Evolutionary conservation across 2,797 vertebrate species (phyloP).

Genomic region (Strix occidentalis): DNA sequence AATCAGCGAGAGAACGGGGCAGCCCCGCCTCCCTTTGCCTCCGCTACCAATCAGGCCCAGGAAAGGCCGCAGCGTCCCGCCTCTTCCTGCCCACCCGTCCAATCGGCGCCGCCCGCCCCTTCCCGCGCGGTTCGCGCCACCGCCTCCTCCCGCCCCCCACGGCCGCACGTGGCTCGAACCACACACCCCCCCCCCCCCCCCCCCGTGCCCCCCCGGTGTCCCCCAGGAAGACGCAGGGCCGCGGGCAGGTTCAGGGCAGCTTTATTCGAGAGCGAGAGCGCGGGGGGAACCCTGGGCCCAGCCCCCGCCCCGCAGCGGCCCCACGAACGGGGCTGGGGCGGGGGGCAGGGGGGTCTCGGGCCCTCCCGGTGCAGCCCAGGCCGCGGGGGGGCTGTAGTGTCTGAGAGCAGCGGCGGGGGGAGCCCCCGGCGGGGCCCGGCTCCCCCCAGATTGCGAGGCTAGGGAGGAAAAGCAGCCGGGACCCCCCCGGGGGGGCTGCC

Average conservation of each 20-base stretch:
- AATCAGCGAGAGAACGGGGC: background rate
- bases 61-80: background rate
- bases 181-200: no score
- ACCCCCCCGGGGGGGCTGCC: no score
- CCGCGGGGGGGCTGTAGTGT: no score
- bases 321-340: background rate
- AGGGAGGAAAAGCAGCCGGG: no score
- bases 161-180: background rate
- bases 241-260: background rate
- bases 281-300: background rate
- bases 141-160: no score
- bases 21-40: background rate
- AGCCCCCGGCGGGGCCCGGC: no score
- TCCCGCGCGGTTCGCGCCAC: background rate
- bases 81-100: background rate
- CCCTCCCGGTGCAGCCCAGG: no score
- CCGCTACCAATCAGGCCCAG: background rate
- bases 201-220: no score
- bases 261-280: background rate
- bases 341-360: no score
- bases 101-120: background rate
- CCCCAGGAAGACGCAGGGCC: no score
- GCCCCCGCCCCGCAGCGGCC: background rate
- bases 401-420: no score
- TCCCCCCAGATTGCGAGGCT: no score